These are phyloP conservation scores for Saguinus imperator DNA, from an alignment of 2,113 vertebrate genomes.

Conservation along the genomic window DNA sequence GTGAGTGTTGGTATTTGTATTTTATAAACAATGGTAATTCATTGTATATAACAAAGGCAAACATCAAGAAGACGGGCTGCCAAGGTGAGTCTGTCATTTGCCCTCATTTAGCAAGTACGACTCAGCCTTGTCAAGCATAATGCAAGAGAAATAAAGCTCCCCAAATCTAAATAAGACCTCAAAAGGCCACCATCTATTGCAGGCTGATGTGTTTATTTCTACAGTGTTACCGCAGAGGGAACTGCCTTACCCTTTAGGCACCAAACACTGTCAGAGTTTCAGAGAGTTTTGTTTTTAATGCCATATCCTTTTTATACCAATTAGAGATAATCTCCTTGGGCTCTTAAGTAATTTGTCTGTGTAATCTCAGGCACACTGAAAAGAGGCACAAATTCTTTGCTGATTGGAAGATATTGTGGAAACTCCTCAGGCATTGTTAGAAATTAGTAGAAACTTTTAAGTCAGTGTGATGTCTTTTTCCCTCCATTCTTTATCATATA, in stretches of 20 bases:
- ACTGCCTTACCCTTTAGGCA: conserved; percentile 64
- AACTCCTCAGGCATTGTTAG: conserved; percentile 66
- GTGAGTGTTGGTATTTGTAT: background rate
- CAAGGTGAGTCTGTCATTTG: background rate
- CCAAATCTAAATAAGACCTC: background rate
- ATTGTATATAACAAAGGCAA: background rate
- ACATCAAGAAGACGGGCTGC: background rate
- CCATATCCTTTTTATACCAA: conserved; percentile 70
- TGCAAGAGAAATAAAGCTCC: background rate
- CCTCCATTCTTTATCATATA: conserved; percentile 45
- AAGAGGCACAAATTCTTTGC: conserved; percentile 65
- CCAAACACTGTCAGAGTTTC: conserved; percentile 51
- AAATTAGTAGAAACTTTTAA: conserved; percentile 67
- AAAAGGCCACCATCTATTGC: background rate
- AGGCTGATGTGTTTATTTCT: conserved; percentile 52
- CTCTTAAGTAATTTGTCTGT: conserved; percentile 77
- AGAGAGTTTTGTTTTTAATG: conserved; percentile 71
- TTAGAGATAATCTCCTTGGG: conserved; percentile 78
- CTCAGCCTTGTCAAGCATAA: background rate
- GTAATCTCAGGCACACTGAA: conserved; percentile 73
- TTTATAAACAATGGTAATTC: background rate
- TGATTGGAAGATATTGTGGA: conserved; percentile 71
- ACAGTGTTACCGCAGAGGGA: conserved; percentile 11
- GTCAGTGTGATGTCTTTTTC: conserved; percentile 39
- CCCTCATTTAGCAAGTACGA: background rate